Conservation (phyloP, 1,140 invertebrate genomes). For the Listronotus bonariensis region DNA sequence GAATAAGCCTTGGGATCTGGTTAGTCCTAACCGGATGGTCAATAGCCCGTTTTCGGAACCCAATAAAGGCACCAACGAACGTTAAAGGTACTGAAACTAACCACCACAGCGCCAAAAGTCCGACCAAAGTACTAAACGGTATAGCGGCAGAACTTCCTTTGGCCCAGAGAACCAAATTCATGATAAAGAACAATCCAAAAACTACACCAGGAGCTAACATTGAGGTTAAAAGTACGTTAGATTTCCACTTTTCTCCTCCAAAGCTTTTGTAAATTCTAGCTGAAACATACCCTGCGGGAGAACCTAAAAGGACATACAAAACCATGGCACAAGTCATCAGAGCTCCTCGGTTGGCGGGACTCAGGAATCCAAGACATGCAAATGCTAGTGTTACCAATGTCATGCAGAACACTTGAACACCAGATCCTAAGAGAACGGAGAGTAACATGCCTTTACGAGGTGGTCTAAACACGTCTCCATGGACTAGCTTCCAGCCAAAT, state of each 20-base stretch:
- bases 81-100: slow-evolving; percentile 97
- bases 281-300: slow-evolving; percentile 94
- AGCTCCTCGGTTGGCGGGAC: slow-evolving; percentile 96
- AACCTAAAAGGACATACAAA: slow-evolving; percentile 92
- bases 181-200: slow-evolving; percentile 92
- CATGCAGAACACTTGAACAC: slow-evolving; percentile 87
- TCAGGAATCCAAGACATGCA: slow-evolving; percentile 96
- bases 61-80: slow-evolving; percentile 97
- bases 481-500: slow-evolving; percentile 98
- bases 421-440: slow-evolving; percentile 92
- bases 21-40: slow-evolving; percentile 98
- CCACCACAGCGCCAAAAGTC: slow-evolving; percentile 96
- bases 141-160: slow-evolving; percentile 94
- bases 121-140: slow-evolving; percentile 96
- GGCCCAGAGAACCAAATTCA: slow-evolving; percentile 95
- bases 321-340: slow-evolving; percentile 98
- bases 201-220: slow-evolving; percentile 93
- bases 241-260: slow-evolving; percentile 97
- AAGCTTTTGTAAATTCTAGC: slow-evolving; percentile 98
- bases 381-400: slow-evolving; percentile 85
- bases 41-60: slow-evolving; percentile 93
- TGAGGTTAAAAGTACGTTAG: slow-evolving; percentile 94
- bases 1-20: slow-evolving; percentile 98
- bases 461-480: slow-evolving; percentile 93
- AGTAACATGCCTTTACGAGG: slow-evolving; percentile 97